Evolutionary conservation across 2,888 invertebrate genomes (phyloP), one percentile per base, ranked within the genome.

Genomic region (Thyatira batis): DNA sequence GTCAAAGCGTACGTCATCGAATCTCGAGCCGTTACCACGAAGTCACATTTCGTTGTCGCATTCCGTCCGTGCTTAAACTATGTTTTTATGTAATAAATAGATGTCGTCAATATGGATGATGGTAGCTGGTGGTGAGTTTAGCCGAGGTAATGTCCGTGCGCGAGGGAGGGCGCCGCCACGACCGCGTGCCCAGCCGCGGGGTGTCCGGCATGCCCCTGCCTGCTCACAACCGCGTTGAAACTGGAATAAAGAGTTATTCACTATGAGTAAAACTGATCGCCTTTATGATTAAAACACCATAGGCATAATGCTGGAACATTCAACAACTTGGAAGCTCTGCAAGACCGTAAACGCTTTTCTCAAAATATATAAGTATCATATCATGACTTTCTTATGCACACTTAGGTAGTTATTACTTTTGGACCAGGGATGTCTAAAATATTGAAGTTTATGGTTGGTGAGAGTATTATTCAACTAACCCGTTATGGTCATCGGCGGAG

Each of bases 171-270:
- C 1, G 89, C 90, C 8, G 87, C 84, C 11, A 85, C 70, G 1
- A 86, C 77, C 3, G 82, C 77, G 23, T 39, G 39, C 39, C 82
- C 80, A 25, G 76, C 76, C 0, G 85, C 92, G 2, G 93, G 93
- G 64, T 93, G 93, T 52, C 88, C 89, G 0, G 93, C 93, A 57
- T 93, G 93, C 0, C 93, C 93, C 59, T 85, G 81, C 71, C 92
- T 90, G 80, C 92, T 93, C 0, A 94, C 93, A 11, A 94, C 89
- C 0, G 94, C 94, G 74, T 94, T 94, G 82, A 94, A 94, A 54
- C 94, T 93, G 73, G 9, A 76, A 77, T n/a, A n/a, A n/a, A 48
- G 45, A 45, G 50, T 11, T 30, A 20, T 49, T 20, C 3, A 20
- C 23, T 23, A 8, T 39, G 20, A 46, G 20, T 30, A 21, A 27